Base-by-base conservation (phyloP, 2,888 invertebrate species). In the Cephus pygmeus region DNA sequence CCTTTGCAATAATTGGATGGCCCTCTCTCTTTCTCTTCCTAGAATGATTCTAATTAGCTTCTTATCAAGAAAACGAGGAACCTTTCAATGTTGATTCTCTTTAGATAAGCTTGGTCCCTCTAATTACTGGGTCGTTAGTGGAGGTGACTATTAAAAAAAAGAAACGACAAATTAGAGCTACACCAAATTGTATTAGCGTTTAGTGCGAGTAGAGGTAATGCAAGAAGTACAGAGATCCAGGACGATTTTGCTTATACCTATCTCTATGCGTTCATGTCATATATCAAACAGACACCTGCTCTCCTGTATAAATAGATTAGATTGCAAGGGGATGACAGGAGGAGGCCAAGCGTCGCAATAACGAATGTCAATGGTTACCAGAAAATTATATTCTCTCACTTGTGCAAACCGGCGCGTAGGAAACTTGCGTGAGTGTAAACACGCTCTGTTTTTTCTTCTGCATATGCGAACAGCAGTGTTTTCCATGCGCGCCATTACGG, bases 341-440 rank as follows among this genome's bases (percentile, higher is more conserved):
- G 80, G 77, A 77, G 34, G 76, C 40, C 73, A 56, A 73, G 35
- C 69, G 77, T 80, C 80, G 78, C 76, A 79, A 75, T 77, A 77
- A 81, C 80, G 69, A 79, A 75, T 79, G 73, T 77, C 56, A n/a
- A 69, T 76, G 69, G 69, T 30, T 69, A 30, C 15, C 15, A 69
- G 40, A 34, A 75, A 69, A 34, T 23, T n/a, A 40, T 75, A 23
- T 34, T 75, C 34, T 34, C n/a, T 34, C 33, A 69, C 33, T 75
- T 33, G 34, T n/a, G n/a, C 82, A 77, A 83, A 81, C 74, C 81
- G 79, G 80, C 12, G 71, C 33, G 30, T 71, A 80, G 56, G 75
- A 73, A 40, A 75, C 76, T 77, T 82, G 77, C 34, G 78, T 83
- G 82, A 56, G 36, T 73, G 36, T 73, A 76, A 77, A 79, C 56